Evolutionary conservation across 2,888 invertebrate species (phyloP).

Genomic region (Drosophila ustulata): DNA sequence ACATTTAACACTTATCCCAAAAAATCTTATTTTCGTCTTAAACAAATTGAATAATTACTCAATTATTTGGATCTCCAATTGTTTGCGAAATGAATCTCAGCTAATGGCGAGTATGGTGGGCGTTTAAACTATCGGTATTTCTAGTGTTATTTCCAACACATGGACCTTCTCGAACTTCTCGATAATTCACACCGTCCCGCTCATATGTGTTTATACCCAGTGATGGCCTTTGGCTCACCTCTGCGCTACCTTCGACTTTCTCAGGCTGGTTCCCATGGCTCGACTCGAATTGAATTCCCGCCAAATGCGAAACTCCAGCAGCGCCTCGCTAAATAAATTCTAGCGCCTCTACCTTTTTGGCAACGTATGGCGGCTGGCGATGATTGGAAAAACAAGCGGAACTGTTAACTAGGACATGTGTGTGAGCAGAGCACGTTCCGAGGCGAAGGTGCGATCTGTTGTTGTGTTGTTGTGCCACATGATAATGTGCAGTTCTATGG

Average conservation of each 20-base stretch:
- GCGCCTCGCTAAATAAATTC: constrained; percentile 62
- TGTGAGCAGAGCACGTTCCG: constrained; percentile 67
- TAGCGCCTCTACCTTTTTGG: constrained; percentile 69
- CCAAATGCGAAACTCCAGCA: constrained; percentile 46
- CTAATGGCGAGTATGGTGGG: no score
- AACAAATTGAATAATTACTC: no score
- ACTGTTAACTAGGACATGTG: constrained; percentile 40
- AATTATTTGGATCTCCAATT: no score
- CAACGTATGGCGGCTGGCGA: constrained; percentile 37
- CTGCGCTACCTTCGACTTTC: constrained; percentile 65
- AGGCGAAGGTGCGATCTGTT: constrained; percentile 69
- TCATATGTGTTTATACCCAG: constrained; percentile 5
- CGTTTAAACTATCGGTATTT: no score
- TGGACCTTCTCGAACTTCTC: background rate
- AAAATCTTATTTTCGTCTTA: no score
- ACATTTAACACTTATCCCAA: no score
- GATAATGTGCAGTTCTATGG: constrained; percentile 58
- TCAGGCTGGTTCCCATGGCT: constrained; percentile 36
- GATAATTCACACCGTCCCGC: constrained; percentile 12
- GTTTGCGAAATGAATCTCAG: no score
- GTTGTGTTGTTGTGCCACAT: constrained; percentile 68
- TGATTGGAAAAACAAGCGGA: constrained; percentile 65
- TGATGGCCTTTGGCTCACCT: constrained; percentile 37
- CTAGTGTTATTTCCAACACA: background rate
- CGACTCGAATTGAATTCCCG: constrained; percentile 22